phyloP scores from a whole-genome alignment of 2,113 vertebrate genomes.

The Sprattus sprattus region DNA sequence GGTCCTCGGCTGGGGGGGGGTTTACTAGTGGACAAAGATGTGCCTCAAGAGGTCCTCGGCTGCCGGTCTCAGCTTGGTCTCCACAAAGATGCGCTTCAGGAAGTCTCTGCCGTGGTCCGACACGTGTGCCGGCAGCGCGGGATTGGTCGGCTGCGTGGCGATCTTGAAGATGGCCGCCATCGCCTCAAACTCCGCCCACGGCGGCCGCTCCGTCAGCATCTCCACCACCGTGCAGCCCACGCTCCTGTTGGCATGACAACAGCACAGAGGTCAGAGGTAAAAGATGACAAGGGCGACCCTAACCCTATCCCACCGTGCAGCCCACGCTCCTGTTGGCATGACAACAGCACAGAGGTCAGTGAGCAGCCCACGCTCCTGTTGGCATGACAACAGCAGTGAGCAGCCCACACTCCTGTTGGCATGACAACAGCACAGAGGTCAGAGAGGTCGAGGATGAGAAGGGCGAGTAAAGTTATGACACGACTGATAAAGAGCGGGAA shows the following conservation, averaged over 20 bases:
- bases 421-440: background rate
- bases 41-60: slow-evolving; percentile 94
- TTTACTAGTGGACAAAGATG: slow-evolving; percentile 93
- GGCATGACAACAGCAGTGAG: slow-evolving; percentile 29
- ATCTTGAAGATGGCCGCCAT: slow-evolving; percentile 99
- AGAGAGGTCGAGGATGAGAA: too few relatives aligned
- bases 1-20: slow-evolving; percentile 76
- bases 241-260: slow-evolving; percentile 75
- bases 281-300: background rate
- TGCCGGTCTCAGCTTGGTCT: slow-evolving; percentile 90
- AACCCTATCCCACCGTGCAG: slow-evolving; percentile 96
- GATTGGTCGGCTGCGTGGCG: slow-evolving; percentile 96
- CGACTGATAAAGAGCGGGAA: too few relatives aligned
- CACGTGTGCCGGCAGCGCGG: slow-evolving; percentile 87
- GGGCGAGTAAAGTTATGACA: too few relatives aligned
- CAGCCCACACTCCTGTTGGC: slow-evolving; percentile 91
- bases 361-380: slow-evolving; percentile 94
- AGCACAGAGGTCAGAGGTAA: background rate
- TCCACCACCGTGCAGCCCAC: slow-evolving; percentile 97
- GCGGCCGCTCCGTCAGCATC: slow-evolving; percentile 97
- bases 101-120: slow-evolving; percentile 96
- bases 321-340: slow-evolving; percentile 85
- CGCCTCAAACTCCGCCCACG: slow-evolving; percentile 97
- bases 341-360: too few relatives aligned
- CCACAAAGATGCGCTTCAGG: slow-evolving; percentile 93